Evolutionary conservation across 1,140 invertebrate species (phyloP).

Genomic region (Argopecten irradians): DNA sequence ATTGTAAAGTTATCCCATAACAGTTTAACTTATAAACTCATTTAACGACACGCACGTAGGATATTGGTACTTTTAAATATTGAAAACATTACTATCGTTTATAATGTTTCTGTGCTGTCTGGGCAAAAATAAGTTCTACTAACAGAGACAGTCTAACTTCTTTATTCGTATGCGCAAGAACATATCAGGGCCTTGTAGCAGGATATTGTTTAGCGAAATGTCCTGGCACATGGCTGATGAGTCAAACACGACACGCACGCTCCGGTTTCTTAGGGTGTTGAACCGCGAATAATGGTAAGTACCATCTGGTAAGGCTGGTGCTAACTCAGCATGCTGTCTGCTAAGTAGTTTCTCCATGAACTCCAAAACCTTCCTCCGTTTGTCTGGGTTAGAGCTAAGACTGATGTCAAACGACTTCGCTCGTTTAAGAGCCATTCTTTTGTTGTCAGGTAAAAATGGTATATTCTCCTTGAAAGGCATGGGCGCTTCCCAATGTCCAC

Average conservation of each 20-base stretch:
- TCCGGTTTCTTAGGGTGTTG: conserved; percentile 52
- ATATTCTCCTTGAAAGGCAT: conserved; percentile 36
- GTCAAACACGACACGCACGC: conserved; percentile 48
- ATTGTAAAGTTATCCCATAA: too few species aligned
- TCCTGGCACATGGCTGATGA: conserved; percentile 51
- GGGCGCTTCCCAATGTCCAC: conserved; percentile 40
- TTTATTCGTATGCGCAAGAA: too few species aligned
- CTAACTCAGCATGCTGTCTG: conserved; percentile 44
- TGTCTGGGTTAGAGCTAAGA: conserved; percentile 27
- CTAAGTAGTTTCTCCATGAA: conserved; percentile 53
- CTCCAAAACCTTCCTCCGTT: conserved; percentile 28
- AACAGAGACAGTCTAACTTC: too few species aligned
- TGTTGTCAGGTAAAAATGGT: conserved; percentile 37
- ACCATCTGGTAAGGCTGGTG: conserved; percentile 41
- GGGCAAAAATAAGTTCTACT: too few species aligned
- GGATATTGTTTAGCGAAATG: conserved; percentile 60
- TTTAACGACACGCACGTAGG: too few species aligned
- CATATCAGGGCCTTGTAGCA: conserved; percentile 67
- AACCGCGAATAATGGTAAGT: conserved; percentile 50
- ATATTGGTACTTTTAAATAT: too few species aligned
- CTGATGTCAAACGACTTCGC: conserved; percentile 28
- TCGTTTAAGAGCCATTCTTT: background rate
- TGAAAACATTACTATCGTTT: too few species aligned
- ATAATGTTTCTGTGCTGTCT: too few species aligned
- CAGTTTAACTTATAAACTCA: too few species aligned